Evolutionary conservation across 2,888 invertebrate genomes (phyloP), one percentile per base, ranked within the genome.

Genomic region (Mylabris sibirica): DNA sequence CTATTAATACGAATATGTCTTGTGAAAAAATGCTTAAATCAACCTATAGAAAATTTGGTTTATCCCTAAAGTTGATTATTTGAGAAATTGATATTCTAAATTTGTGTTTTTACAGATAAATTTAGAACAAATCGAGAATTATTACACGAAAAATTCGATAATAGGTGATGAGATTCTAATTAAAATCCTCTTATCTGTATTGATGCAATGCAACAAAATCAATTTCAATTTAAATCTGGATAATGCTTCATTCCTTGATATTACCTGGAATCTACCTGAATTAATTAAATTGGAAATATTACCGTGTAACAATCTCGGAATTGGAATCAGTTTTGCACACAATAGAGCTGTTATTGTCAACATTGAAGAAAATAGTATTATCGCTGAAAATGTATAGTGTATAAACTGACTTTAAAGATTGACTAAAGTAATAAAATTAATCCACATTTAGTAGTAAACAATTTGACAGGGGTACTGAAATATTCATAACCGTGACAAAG

Each of bases 351-450:
- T 91, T 34, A 88, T 90, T 67, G 85, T 88, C 11, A 84, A 86
- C 62, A 85, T 91, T 38, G 85, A 88, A 73, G 85, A 87, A 57
- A 87, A 88, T 77, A 89, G 90, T 72, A 89, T 90, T 14, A 89
- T 88, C 65, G 89, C 88, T 59, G 91, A 91, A 85, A 87, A 88
- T 83, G 91, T 91, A 86, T 87, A 87, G 20, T n/a, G n/a, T n/a
- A n/a, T n/a, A n/a, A n/a, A n/a, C n/a, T n/a, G n/a, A n/a, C n/a
- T n/a, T n/a, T n/a, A n/a, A n/a, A n/a, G n/a, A n/a, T n/a, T n/a
- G n/a, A n/a, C n/a, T n/a, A n/a, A n/a, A n/a, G n/a, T n/a, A n/a
- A n/a, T n/a, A n/a, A n/a, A n/a, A n/a, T n/a, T n/a, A n/a, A n/a
- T n/a, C n/a, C n/a, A n/a, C n/a, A n/a, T n/a, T n/a, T n/a, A n/a